Percentiles rank a stretch among this genome's conserved stretches.
Conservation (phyloP, 1,140 invertebrate genomes). For the Galendromus occidentalis region DNA sequence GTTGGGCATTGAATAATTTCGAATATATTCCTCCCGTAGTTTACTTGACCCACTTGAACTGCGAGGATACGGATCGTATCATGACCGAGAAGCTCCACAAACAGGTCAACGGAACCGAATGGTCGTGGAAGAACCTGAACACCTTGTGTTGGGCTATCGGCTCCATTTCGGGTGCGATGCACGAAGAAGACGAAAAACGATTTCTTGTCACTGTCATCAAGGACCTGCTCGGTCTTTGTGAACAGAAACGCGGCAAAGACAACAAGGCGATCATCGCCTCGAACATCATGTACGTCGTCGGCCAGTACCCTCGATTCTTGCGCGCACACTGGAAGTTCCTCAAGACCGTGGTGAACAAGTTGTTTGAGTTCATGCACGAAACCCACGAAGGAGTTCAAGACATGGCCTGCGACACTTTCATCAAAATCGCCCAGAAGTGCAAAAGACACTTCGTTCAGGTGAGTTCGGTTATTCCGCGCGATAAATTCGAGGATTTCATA, state of each 20-base stretch:
- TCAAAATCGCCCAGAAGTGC: constrained; percentile 99
- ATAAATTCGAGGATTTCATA: constrained; percentile 9
- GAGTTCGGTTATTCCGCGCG: constrained; percentile 7
- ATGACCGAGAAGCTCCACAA: constrained; percentile 98
- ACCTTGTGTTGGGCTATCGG: constrained; percentile 99
- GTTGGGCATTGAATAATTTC: too few species aligned
- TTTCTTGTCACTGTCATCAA: constrained; percentile 99
- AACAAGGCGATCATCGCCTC: constrained; percentile 99
- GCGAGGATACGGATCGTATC: constrained; percentile 86
- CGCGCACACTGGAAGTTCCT: constrained; percentile 99
- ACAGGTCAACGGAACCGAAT: constrained; percentile 95
- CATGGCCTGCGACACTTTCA: constrained; percentile 99
- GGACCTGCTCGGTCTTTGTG: constrained; percentile 89
- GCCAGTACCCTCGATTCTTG: constrained; percentile 95
- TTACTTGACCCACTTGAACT: constrained; percentile 96
- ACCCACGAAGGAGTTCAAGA: constrained; percentile 94
- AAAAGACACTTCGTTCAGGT: constrained; percentile 75
- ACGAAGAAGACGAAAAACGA: constrained; percentile 96
- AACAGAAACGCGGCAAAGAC: constrained; percentile 98
- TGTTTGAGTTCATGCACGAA: constrained; percentile 99
- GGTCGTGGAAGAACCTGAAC: constrained; percentile 99
- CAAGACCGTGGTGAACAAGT: constrained; percentile 99
- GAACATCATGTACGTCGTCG: constrained; percentile 99
- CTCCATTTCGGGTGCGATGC: constrained; percentile 95
- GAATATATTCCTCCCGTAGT: too few species aligned